phyloP scores from a whole-genome alignment of 2,888 invertebrate genomes.

The Pachycephus smyrnensis region DNA sequence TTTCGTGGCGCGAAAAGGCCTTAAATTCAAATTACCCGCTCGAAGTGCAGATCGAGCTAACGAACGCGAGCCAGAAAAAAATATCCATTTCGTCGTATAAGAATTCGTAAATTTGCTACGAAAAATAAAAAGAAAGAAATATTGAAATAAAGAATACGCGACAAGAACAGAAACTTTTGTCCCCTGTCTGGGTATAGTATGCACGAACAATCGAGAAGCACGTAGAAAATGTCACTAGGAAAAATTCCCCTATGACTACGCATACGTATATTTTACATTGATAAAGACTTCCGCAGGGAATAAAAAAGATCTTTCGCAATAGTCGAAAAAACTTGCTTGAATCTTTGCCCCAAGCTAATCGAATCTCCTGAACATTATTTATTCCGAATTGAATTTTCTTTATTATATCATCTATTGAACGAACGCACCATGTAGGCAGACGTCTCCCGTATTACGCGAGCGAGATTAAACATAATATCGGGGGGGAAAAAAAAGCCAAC shows the following conservation, averaged over 20 bases:
- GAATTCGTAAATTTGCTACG: background rate
- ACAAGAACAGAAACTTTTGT: background rate
- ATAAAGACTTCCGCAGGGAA: background rate
- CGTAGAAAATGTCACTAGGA: background rate
- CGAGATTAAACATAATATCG: background rate
- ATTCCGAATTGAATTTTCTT: background rate
- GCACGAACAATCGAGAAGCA: background rate
- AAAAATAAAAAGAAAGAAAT: background rate
- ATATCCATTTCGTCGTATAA: background rate
- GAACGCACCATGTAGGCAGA: background rate
- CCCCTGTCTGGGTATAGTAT: background rate
- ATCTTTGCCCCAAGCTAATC: background rate
- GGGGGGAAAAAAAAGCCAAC: background rate
- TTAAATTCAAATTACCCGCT: background rate
- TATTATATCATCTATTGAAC: background rate
- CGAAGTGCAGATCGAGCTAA: background rate
- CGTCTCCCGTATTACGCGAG: background rate
- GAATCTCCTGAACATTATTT: background rate
- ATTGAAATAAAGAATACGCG: background rate
- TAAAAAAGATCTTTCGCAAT: background rate
- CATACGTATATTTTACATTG: background rate
- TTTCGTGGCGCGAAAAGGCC: background rate
- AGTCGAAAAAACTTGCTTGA: background rate
- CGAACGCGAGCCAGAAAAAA: background rate
- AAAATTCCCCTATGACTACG: background rate